These are phyloP conservation scores for Pterostichus madidus DNA, from an alignment of 2,888 invertebrate species.

Conservation along the genomic window DNA sequence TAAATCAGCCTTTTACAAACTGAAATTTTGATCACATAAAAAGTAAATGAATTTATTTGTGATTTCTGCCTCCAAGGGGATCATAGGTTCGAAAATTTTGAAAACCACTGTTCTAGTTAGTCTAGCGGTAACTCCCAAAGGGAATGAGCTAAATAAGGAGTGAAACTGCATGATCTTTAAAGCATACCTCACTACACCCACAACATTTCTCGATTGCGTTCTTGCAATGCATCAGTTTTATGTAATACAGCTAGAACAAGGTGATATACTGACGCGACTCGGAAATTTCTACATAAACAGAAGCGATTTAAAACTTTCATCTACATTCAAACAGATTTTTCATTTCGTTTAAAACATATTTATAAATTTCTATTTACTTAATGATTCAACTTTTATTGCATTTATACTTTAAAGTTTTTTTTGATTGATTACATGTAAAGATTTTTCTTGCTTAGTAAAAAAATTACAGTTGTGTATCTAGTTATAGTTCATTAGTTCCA, in stretches of 20 bases:
- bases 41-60: too few relatives aligned
- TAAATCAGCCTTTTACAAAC: too few relatives aligned
- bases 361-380: neutral
- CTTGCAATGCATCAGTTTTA: conserved; percentile 30
- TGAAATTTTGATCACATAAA: too few relatives aligned
- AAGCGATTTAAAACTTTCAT: neutral
- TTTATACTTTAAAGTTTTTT: too few relatives aligned
- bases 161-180: conserved; percentile 72
- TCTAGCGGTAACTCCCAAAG: conserved; percentile 48
- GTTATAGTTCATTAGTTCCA: neutral
- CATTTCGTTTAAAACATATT: neutral
- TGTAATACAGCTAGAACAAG: conserved; percentile 22
- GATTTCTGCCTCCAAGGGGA: too few relatives aligned
- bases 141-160: conserved; percentile 73
- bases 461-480: neutral
- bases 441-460: too few relatives aligned
- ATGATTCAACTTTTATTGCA: too few relatives aligned
- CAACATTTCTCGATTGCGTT: conserved; percentile 57
- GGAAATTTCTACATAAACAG: conserved; percentile 2
- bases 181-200: conserved; percentile 73
- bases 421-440: too few relatives aligned
- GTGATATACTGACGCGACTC: neutral
- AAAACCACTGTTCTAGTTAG: conserved; percentile 6
- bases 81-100: too few relatives aligned
- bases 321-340: neutral